A percentile compares a stretch with the other conserved stretches of the same genome.
Evolutionary conservation across 2,888 invertebrate species (phyloP).

Genomic region (Synergus umbraculus): DNA sequence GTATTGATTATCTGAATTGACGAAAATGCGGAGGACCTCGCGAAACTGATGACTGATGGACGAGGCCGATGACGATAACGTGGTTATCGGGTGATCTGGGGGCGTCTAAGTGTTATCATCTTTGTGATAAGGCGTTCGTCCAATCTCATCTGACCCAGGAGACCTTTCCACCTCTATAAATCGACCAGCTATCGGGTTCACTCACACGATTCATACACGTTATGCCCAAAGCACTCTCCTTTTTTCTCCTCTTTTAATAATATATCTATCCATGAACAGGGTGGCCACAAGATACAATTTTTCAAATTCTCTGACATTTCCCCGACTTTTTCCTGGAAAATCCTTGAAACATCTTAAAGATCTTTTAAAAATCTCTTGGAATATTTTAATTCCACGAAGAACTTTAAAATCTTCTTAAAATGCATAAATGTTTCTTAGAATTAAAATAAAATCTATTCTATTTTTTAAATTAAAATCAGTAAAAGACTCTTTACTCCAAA

Average conservation of each 20-base stretch:
- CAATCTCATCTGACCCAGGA: slow-evolving; percentile 76
- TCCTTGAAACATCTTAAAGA: no score
- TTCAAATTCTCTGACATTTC: no score
- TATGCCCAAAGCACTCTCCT: not conserved
- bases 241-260: not conserved
- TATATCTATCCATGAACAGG: no score
- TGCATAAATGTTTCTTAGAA: no score
- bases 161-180: slow-evolving; percentile 65
- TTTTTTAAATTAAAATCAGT: not conserved
- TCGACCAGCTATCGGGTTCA: slow-evolving; percentile 11
- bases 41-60: slow-evolving; percentile 66
- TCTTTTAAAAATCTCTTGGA: no score
- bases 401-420: no score
- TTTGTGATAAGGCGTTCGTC: slow-evolving; percentile 65
- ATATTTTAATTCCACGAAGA: no score
- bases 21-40: slow-evolving; percentile 34
- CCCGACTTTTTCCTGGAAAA: no score
- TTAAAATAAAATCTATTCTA: no score
- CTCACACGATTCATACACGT: slow-evolving; percentile 12
- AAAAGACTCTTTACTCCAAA: not conserved
- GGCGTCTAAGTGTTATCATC: slow-evolving; percentile 76
- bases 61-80: slow-evolving; percentile 70
- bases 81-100: slow-evolving; percentile 77
- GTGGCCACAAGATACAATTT: no score
- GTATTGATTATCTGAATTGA: not conserved